These are phyloP conservation scores for Clarias gariepinus DNA, from an alignment of 2,113 vertebrate genomes.

Conservation along the genomic window DNA sequence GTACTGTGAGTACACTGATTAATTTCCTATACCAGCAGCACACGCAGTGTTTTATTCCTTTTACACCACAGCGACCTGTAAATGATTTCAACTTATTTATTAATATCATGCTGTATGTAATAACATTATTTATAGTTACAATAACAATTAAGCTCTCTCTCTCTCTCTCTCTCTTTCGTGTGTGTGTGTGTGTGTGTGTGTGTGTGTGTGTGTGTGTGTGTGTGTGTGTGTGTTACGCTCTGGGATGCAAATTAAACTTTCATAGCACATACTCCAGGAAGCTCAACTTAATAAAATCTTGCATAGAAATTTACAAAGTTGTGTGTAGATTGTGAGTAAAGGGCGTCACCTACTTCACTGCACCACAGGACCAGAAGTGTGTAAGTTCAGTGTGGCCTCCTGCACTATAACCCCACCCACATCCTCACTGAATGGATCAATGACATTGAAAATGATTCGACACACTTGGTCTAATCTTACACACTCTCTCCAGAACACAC, in stretches of 20 bases:
- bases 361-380: not conserved
- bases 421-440: not conserved
- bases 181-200: not conserved
- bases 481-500: not conserved
- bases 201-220: not conserved
- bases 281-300: not conserved
- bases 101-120: not conserved
- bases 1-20: no score
- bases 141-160: not conserved
- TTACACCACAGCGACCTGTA: not conserved
- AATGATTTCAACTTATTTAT: not conserved
- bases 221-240: not conserved
- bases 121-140: not conserved
- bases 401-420: not conserved
- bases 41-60: not conserved
- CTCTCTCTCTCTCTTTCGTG: no score
- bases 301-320: not conserved
- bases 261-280: not conserved
- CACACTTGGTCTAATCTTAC: not conserved
- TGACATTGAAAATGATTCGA: not conserved
- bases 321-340: not conserved
- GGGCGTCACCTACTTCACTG: not conserved
- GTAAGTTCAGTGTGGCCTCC: not conserved
- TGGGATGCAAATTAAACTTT: not conserved
- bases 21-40: no score